A percentile compares a stretch with the other conserved stretches of the same genome.
Conservation (phyloP, 2,113 vertebrate species). For the Guaruba guarouba region DNA sequence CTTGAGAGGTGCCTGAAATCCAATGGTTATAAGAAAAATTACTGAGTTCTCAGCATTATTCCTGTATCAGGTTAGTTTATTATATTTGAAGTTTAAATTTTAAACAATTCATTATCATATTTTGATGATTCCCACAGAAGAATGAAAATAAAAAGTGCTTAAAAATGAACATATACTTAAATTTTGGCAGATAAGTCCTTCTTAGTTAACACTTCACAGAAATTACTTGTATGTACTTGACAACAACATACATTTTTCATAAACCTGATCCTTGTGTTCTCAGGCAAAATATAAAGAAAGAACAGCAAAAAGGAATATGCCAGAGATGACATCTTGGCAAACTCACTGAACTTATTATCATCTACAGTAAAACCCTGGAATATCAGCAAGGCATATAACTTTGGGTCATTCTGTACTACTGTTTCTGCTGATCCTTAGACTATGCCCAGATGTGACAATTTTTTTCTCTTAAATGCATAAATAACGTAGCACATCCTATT, state of each 20-base stretch:
- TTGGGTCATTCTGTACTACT: background rate
- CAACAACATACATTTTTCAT: conserved; percentile 73
- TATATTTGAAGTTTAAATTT: conserved; percentile 61
- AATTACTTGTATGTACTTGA: conserved; percentile 67
- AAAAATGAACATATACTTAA: conserved; percentile 54
- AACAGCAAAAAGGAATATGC: conserved; percentile 58
- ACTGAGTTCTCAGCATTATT: conserved; percentile 53
- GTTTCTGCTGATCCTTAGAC: background rate
- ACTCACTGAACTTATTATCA: conserved; percentile 33
- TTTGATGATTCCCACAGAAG: conserved; percentile 58
- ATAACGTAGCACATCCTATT: background rate
- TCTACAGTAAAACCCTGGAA: conserved; percentile 13
- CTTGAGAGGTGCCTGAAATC: conserved; percentile 43
- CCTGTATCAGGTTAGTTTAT: conserved; percentile 56
- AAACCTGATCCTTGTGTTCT: conserved; percentile 66
- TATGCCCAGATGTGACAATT: background rate
- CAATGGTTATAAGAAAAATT: conserved; percentile 8
- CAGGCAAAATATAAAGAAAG: conserved; percentile 35
- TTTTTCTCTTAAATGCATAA: background rate
- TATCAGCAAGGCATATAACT: background rate
- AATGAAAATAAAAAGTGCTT: conserved; percentile 66
- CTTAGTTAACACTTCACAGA: conserved; percentile 72
- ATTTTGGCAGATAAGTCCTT: conserved; percentile 70
- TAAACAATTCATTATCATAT: conserved; percentile 64
- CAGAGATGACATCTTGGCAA: conserved; percentile 53